Evolutionary conservation across 1,140 invertebrate species (phyloP).

Genomic region (Diorhabda carinulata): DNA sequence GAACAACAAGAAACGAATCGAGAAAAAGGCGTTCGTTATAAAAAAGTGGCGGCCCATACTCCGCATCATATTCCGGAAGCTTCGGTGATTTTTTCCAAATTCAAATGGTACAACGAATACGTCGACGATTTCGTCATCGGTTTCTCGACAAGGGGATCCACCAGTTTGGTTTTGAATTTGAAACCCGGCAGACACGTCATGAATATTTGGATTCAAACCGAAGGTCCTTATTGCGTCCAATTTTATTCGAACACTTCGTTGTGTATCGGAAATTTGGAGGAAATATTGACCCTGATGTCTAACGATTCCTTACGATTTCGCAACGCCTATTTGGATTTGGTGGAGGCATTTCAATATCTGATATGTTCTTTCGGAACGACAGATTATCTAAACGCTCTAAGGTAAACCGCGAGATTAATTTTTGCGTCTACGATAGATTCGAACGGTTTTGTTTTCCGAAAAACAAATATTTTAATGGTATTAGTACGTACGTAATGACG

Average conservation of each 20-base stretch:
- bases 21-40: neutral
- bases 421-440: too few species aligned
- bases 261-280: constrained; percentile 35
- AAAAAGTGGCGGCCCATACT: neutral
- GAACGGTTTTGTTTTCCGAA: too few species aligned
- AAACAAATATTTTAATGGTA: too few species aligned
- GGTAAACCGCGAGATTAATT: neutral
- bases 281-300: constrained; percentile 40
- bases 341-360: constrained; percentile 18
- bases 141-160: constrained; percentile 38
- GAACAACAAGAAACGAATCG: constrained; percentile 5
- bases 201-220: constrained; percentile 39
- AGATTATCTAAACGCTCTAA: constrained; percentile 20
- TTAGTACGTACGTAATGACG: too few species aligned
- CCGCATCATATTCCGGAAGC: constrained; percentile 4
- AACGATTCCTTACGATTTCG: constrained; percentile 32
- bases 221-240: constrained; percentile 17
- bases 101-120: constrained; percentile 29
- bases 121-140: constrained; percentile 19
- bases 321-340: constrained; percentile 9
- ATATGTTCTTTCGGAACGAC: constrained; percentile 40
- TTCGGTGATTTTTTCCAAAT: constrained; percentile 35
- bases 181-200: constrained; percentile 39
- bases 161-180: constrained; percentile 36
- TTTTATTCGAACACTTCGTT: constrained; percentile 42